phyloP scores from a whole-genome alignment of 2,113 vertebrate genomes.

The Colossoma macropomum region DNA sequence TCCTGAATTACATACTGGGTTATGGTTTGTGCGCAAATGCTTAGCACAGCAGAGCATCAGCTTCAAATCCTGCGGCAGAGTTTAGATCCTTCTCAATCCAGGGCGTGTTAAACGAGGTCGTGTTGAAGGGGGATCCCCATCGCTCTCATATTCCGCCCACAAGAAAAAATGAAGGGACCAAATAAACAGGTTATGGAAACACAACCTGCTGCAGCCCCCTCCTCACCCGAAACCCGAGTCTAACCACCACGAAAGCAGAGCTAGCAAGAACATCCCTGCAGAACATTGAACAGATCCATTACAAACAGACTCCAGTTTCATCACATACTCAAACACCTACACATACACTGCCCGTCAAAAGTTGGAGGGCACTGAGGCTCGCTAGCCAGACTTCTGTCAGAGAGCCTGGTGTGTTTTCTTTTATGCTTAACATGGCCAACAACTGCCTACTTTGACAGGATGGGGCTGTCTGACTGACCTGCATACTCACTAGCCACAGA shows the following conservation, averaged over 20 bases:
- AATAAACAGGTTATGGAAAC: conserved; percentile 24
- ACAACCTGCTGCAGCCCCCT: not conserved
- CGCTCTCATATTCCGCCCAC: conserved; percentile 19
- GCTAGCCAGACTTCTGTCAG: not conserved
- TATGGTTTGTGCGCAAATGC: conserved; percentile 17
- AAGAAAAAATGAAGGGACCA: not conserved
- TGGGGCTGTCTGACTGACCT: not conserved
- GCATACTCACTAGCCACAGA: not conserved
- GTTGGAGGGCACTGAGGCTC: not conserved
- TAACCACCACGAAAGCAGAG: conserved; percentile 26
- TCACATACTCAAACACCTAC: conserved; percentile 26
- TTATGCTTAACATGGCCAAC: not conserved
- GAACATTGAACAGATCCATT: conserved; percentile 36
- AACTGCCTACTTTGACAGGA: not conserved
- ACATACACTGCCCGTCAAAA: conserved; percentile 9
- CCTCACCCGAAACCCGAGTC: conserved; percentile 31
- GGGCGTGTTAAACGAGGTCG: conserved; percentile 32
- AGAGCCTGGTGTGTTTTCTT: not conserved
- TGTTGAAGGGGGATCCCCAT: conserved; percentile 18
- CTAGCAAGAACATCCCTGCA: conserved; percentile 11
- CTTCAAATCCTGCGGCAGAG: conserved; percentile 9
- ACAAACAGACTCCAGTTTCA: conserved; percentile 45
- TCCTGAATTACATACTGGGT: conserved; percentile 5
- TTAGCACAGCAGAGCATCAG: not conserved
- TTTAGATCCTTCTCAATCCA: conserved; percentile 24